Evolutionary conservation across 2,113 vertebrate genomes (phyloP).

Genomic region (Bungarus multicinctus): DNA sequence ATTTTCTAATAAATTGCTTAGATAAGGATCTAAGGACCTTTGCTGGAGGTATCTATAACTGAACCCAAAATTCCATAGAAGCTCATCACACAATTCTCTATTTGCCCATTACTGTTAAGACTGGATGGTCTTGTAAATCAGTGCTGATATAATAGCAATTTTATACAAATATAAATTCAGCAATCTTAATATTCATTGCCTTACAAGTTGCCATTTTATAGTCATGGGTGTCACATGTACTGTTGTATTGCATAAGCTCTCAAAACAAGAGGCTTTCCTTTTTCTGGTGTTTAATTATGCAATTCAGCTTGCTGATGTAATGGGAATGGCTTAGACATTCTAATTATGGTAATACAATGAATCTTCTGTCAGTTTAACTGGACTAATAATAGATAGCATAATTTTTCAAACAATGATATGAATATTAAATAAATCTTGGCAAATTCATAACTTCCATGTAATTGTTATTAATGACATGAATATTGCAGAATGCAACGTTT

Average conservation of each 20-base stretch:
- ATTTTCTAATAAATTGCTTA: neutral
- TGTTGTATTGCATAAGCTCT: neutral
- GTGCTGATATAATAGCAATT: neutral
- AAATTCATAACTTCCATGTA: neutral
- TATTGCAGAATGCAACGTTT: neutral
- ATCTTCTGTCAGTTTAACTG: conserved; percentile 2
- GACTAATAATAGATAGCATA: neutral
- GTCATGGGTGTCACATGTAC: neutral
- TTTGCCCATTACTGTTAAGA: neutral
- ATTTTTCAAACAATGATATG: neutral
- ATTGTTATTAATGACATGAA: neutral
- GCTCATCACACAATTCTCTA: neutral
- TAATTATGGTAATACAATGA: neutral
- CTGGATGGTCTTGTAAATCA: neutral
- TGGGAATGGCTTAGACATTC: conserved; percentile 1
- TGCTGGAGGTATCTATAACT: neutral
- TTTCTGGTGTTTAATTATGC: neutral
- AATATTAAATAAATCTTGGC: neutral
- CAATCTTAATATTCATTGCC: neutral
- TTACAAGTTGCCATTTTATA: neutral
- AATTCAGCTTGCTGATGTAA: conserved; percentile 1
- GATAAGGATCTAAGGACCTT: neutral
- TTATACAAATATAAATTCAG: neutral
- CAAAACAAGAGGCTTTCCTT: neutral
- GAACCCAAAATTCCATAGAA: neutral